Evolutionary conservation across 2,113 vertebrate species (phyloP), one percentile per base, ranked within the genome.

Genomic region (Vidua macroura): DNA sequence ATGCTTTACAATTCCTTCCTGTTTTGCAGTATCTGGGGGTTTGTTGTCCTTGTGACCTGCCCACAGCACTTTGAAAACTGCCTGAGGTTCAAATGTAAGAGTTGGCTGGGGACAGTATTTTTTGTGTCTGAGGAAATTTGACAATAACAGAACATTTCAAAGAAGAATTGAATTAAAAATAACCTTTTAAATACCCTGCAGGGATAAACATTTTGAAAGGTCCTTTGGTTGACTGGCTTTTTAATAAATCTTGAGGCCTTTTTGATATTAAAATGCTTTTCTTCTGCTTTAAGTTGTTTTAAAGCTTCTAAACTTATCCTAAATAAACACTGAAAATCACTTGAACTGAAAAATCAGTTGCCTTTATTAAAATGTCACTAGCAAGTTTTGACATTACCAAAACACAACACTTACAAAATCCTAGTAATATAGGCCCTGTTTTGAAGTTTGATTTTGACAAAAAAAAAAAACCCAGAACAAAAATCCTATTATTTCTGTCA

Each of bases 1-100:
- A 78, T 6, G 37, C 58, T 88, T 83, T 94, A 93, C 80, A 93
- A 62, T 96, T 93, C 92, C 86, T 97, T 97, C 96, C 96, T 97
- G 93, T 94, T 96, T 93, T 89, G 83, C 79, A 91, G 49, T 58
- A 51, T 94, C 69, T 74, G 58, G 23, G 41, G 58, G 48, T 35
- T 78, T 86, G 43, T 72, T 92, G 78, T 82, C 66, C 80, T 78
- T 88, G 86, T 78, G 76, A 95, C 55, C 74, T 84, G 53, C 66
- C 86, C 75, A 51, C 37, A 66, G 73, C 21, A 28, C 67, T 86
- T 48, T 37, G 55, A 90, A 86, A 81, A 53, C 49, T 39, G 76
- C 41, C 58, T 4, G 1, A 92, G 43, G 58, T 67, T 31, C 27
- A 63, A 77, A 52, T 31, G 4, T n/a, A 52, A 72, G 64, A 18